Percentiles rank a stretch among this genome's conserved stretches.
These are phyloP conservation scores for Phaethornis superciliosus DNA, from an alignment of 2,113 vertebrate species.

Conservation along the genomic window DNA sequence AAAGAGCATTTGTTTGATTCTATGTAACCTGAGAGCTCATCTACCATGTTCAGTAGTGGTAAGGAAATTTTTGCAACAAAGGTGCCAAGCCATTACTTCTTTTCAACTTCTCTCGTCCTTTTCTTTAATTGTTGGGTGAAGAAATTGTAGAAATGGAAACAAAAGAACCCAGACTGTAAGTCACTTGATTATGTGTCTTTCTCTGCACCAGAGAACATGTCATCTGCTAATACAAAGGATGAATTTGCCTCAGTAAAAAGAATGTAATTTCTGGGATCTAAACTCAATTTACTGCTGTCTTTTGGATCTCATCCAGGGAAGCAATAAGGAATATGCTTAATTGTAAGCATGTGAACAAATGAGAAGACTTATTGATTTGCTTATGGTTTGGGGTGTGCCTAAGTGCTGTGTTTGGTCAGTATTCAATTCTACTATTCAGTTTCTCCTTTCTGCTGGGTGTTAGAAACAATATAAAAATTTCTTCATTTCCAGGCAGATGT, in stretches of 20 bases:
- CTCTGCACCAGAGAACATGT: background rate
- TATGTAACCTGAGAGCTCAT: conserved; percentile 43
- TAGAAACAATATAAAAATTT: background rate
- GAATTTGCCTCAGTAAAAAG: conserved; percentile 23
- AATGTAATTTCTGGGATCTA: conserved; percentile 44
- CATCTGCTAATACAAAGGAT: background rate
- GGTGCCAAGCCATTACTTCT: background rate
- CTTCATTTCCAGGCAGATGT: rapidly evolving
- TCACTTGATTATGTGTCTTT: background rate
- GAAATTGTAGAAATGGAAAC: background rate
- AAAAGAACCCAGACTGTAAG: background rate
- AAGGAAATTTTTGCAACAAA: conserved; percentile 17
- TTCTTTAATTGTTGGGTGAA: background rate
- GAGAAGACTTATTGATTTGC: conserved; percentile 42
- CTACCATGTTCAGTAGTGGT: background rate
- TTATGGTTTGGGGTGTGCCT: background rate
- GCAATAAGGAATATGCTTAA: conserved; percentile 46
- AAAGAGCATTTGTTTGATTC: conserved; percentile 16
- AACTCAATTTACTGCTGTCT: conserved; percentile 23
- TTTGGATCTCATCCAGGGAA: conserved; percentile 39
- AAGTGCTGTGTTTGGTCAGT: background rate
- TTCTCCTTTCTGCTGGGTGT: background rate
- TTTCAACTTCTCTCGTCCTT: background rate
- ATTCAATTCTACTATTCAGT: background rate
- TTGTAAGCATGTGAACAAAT: conserved; percentile 42